phyloP scores from a whole-genome alignment of 2,797 vertebrate genomes.

The Trachops cirrhosus region DNA sequence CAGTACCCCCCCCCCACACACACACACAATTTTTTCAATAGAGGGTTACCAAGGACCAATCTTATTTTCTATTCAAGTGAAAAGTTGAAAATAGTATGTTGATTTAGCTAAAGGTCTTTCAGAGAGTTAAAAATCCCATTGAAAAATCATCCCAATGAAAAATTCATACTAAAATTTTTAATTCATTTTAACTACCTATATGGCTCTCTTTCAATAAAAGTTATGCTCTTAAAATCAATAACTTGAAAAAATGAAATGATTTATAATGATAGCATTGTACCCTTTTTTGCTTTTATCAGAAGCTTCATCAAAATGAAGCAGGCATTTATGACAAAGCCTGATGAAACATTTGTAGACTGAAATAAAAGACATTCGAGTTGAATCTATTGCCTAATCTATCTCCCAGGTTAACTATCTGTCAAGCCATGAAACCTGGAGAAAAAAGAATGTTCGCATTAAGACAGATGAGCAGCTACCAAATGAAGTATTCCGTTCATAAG shows the following conservation, averaged over 20 bases:
- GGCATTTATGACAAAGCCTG: not conserved
- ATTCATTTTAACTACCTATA: not conserved
- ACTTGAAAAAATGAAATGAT: slow-evolving; percentile 20
- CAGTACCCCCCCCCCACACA: not conserved
- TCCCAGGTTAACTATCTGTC: not conserved
- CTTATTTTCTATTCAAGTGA: slow-evolving; percentile 36
- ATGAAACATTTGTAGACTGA: not conserved
- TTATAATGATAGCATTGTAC: not conserved
- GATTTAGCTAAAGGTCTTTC: not conserved
- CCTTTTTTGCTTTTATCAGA: slow-evolving; percentile 4
- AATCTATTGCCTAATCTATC: not conserved
- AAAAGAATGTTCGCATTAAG: not conserved
- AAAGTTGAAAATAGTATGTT: not conserved
- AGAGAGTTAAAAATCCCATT: slow-evolving; percentile 8
- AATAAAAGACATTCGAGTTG: not conserved
- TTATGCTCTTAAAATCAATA: not conserved
- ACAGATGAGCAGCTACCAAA: not conserved
- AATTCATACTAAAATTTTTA: not conserved
- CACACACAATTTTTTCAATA: not conserved
- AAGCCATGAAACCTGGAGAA: not conserved
- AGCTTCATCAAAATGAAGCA: not conserved
- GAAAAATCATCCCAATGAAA: slow-evolving; percentile 15
- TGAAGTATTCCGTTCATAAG: not conserved
- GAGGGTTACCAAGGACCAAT: not conserved
- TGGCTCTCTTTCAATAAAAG: not conserved